Evolutionary conservation across 2,888 invertebrate genomes (phyloP).

Genomic region (Halictus ligatus): DNA sequence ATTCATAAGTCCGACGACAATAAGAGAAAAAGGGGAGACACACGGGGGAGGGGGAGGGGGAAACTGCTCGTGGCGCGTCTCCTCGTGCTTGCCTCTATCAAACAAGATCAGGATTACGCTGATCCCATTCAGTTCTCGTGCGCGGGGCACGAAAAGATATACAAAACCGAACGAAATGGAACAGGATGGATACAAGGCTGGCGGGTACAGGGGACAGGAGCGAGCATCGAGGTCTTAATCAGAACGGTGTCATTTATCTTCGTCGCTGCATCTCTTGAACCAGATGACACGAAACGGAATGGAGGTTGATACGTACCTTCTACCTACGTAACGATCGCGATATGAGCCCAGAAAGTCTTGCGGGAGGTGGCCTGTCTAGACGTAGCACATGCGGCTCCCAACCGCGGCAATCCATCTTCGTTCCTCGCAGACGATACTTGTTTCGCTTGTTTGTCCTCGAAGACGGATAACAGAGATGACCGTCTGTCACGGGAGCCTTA

Average conservation of each 20-base stretch:
- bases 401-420: constrained; percentile 78
- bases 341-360: constrained; percentile 65
- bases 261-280: constrained; percentile 60
- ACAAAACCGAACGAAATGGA: constrained; percentile 34
- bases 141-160: constrained; percentile 4
- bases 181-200: constrained; percentile 20
- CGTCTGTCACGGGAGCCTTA: constrained; percentile 15
- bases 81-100: constrained; percentile 19
- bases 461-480: constrained; percentile 71
- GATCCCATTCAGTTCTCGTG: constrained; percentile 10
- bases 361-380: constrained; percentile 63
- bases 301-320: constrained; percentile 52
- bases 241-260: constrained; percentile 65
- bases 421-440: constrained; percentile 74
- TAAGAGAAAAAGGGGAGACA: neutral
- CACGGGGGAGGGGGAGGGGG: neutral
- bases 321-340: constrained; percentile 70
- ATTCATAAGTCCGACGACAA: constrained; percentile 36
- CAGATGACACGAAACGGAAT: constrained; percentile 64
- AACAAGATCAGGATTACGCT: constrained; percentile 44
- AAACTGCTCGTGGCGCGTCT: neutral
- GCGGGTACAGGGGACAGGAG: constrained; percentile 24
- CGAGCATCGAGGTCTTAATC: constrained; percentile 63
- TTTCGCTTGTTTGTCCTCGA: constrained; percentile 78
- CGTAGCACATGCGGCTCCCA: constrained; percentile 69